Evolutionary conservation across 2,888 invertebrate genomes (phyloP), one percentile per base, ranked within the genome.

Genomic region (Latheticus oryzae): DNA sequence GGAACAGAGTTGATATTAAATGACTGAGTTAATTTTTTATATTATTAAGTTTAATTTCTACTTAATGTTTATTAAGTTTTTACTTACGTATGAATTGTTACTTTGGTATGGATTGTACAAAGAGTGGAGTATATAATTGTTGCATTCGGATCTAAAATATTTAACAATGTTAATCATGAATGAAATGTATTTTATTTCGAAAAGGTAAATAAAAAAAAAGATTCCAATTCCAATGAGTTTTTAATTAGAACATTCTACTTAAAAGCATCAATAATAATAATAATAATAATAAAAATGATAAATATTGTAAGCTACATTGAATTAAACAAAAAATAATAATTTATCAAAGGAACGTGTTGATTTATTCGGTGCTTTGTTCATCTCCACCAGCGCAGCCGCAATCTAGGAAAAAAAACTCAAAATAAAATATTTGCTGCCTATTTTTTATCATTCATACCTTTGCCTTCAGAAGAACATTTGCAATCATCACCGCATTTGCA

Each of bases 401-500:
- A 23, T 47, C 58, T 58, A 40, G 13, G 45, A 12, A 3, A 15
- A 33, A 33, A 42, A 45, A 33, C 5, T 7, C 2, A 13, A n/a
- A n/a, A n/a, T n/a, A n/a, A n/a, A n/a, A n/a, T n/a, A n/a, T n/a
- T n/a, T n/a, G n/a, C n/a, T n/a, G n/a, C n/a, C 8, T 11, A 28
- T 28, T 9, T 9, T n/a, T n/a, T 2, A 11, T 5, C 28, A n/a
- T n/a, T n/a, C n/a, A 4, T 50, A 61, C 70, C 65, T 62, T 38
- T 62, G 45, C 70, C 51, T 40, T 77, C 78, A 58, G 50, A 2
- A 9, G 81, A 81, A 73, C 85, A 85, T 12, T 82, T 79, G 77
- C 85, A 85, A 69, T 72, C 80, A 8, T 82, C 82, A 51, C 84
- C 84, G 73, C 84, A 85, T 33, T 83, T 83, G 79, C 84, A 85